Base-by-base conservation (phyloP, 2,113 vertebrate genomes). In the Semnornis frantzii region DNA sequence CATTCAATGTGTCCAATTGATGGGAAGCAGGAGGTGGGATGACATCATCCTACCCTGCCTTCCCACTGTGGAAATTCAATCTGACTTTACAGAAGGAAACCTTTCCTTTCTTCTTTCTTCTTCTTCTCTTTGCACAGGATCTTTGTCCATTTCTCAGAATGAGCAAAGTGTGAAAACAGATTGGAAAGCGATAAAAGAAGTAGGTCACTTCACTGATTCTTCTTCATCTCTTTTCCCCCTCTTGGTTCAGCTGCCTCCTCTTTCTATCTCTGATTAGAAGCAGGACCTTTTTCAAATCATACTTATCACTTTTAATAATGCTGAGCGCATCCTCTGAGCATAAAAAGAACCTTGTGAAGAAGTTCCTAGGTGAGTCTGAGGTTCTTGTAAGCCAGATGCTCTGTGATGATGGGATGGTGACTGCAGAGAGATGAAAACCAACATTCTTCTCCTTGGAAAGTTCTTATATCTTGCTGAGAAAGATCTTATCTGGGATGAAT, bases 11-110 rank as follows among this genome's bases (percentile, higher is more conserved):
- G 77, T 91, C 58, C 68, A 21, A 37, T 6, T 84, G 91, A 87
- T 92, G 91, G 89, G 63, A 84, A 90, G 78, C 84, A 93, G 91
- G 92, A 95, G 91, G 15, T 84, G 89, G 55, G 5, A 15, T 92
- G 86, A 82, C 82, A 87, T 76, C 94, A 87, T 54, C 81, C 89
- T 4, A 2, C 78, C 78, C 86, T 74, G 46, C 74, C 74, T 84
- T 83, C 87, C 87, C 93, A 10, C 48, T 37, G 65, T 0, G 17
- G 80, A 88, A 59, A 75, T 82, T 37, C 14, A 72, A 85, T 82
- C 62, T 46, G 30, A 11, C 58, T 72, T 72, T n/a, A 62, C 77
- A 82, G 54, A 59, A 84, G 37, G 33, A 78, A 92, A 78, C 44
- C n/a, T 90, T 77, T 31, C 27, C 30, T n/a, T 78, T 93, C n/a